Evolutionary conservation across 1,140 invertebrate genomes (phyloP), one percentile per base, ranked within the genome.

Genomic region (Drosophila pallidifrons): DNA sequence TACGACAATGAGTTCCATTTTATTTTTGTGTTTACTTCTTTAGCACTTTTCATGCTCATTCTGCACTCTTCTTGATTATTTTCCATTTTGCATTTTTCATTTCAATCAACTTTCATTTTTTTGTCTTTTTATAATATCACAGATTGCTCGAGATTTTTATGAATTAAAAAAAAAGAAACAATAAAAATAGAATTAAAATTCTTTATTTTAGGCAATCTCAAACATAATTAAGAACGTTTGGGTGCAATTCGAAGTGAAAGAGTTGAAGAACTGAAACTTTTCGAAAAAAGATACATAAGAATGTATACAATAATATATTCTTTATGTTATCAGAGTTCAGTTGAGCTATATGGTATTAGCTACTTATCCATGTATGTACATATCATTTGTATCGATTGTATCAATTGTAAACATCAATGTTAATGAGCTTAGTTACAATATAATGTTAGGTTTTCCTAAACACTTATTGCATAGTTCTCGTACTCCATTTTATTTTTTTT

Each of bases 121-220:
- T 79, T 70, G 55, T 64, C 68, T 73, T 76, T 72, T 87, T 78
- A 63, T 82, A 89, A 90, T 91, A 91, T 91, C 90, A 91, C 90
- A 91, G 90, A 88, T 90, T 91, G 90, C 86, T 91, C 90, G 86
- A 91, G 90, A 91, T 91, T 83, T 82, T 75, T 75, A 80, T 80
- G 83, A 77, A 73, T 77, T 75, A 88, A 82, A 88, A 80, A 58
- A 75, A 81, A 83, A 58, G 49, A 64, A 45, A 25, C 0, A 4
- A 25, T 25, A 25, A 0, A 25, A 4, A 25, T 25, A 25, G 20
- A 25, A 75, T 79, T 13, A 82, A 78, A 38, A 38, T 10, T 76
- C 60, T 58, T 67, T 70, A 61, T 68, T 70, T 77, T 80, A 82
- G 83, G 77, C 77, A 88, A 88, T 88, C 85, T 89, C 81, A 85